Evolutionary conservation across 2,797 vertebrate genomes (phyloP).

Genomic region (Pristis pectinata): DNA sequence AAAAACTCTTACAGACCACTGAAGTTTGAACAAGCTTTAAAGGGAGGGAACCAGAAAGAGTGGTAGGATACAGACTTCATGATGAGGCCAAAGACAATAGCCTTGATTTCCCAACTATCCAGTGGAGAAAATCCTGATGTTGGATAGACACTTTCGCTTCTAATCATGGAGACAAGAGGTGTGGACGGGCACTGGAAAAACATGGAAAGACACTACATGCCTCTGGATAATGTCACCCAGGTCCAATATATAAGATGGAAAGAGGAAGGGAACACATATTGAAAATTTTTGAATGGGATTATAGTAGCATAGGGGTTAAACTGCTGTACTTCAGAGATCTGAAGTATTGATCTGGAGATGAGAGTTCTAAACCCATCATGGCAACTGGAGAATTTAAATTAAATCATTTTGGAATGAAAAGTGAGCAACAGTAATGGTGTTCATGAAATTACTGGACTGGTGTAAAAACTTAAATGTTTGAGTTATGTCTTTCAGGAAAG

Average conservation of each 20-base stretch:
- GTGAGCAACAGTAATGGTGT: too few relatives aligned
- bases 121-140: background rate
- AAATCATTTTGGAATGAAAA: too few relatives aligned
- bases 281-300: background rate
- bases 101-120: background rate
- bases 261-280: background rate
- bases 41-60: background rate
- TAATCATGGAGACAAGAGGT: background rate
- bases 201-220: background rate
- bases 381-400: too few relatives aligned
- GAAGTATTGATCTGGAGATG: too few relatives aligned
- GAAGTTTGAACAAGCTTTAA: background rate
- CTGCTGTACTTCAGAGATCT: too few relatives aligned
- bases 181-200: background rate
- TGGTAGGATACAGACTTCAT: background rate
- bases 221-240: background rate
- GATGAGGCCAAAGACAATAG: background rate
- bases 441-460: too few relatives aligned
- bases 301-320: background rate
- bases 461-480: too few relatives aligned
- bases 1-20: too few relatives aligned
- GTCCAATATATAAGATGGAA: background rate
- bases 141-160: background rate
- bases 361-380: too few relatives aligned
- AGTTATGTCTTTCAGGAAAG: too few relatives aligned